Percentiles rank a stretch among this genome's conserved stretches.
Conservation (phyloP, 2,113 vertebrate species). For the Malurus cyaneus region DNA sequence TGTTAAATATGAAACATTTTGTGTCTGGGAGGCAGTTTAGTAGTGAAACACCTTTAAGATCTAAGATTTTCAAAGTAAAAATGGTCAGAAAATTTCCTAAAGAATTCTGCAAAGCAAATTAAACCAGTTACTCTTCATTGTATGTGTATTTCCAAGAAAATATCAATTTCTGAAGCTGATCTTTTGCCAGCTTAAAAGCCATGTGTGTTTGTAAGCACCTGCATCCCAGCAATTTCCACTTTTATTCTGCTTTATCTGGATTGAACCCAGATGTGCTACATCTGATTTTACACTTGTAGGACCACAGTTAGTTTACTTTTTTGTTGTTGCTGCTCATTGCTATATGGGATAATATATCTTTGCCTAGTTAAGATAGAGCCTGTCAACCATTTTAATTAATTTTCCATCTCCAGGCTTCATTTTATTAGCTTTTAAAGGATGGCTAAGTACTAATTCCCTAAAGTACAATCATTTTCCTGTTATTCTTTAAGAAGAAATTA, state of each 20-base stretch:
- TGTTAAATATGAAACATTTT: neutral
- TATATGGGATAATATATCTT: neutral
- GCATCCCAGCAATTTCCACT: neutral
- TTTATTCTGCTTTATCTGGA: neutral
- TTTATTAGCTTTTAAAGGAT: constrained; percentile 39
- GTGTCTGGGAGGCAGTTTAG: neutral
- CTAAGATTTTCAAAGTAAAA: neutral
- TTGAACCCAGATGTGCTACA: neutral
- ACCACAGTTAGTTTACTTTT: neutral
- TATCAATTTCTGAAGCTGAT: neutral
- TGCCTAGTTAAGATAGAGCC: constrained; percentile 5
- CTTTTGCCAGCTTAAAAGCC: neutral
- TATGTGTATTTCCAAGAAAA: neutral
- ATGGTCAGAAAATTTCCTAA: neutral
- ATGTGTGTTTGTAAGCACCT: neutral
- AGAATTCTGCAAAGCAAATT: neutral
- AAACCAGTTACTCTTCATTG: neutral
- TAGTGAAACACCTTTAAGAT: neutral
- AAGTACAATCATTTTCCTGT: neutral
- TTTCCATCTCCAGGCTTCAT: constrained; percentile 1
- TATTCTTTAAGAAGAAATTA: constrained; percentile 18
- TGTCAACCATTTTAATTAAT: constrained; percentile 14
- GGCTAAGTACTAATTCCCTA: constrained; percentile 18
- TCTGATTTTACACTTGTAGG: neutral
- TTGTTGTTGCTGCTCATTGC: neutral